phyloP scores from a whole-genome alignment of 2,113 vertebrate genomes.

The Charadrius vociferus region DNA sequence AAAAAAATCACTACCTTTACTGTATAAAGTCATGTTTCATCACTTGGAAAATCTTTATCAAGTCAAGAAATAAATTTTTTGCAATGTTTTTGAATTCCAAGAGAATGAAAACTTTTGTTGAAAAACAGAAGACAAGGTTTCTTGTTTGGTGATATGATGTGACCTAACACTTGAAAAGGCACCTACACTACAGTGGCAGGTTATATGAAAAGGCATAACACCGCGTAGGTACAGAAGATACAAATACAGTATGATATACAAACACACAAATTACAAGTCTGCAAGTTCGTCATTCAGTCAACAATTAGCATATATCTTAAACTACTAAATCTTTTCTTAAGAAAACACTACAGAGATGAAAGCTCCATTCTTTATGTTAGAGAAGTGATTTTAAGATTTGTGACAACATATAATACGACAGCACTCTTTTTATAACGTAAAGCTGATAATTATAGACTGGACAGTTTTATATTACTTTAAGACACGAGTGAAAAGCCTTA shows the following conservation, averaged over 20 bases:
- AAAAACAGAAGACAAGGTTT: background rate
- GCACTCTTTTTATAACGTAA: background rate
- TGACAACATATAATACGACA: background rate
- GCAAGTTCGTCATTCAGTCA: background rate
- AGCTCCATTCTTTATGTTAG: background rate
- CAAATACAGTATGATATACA: background rate
- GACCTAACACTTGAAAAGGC: background rate
- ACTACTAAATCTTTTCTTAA: background rate
- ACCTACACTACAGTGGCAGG: background rate
- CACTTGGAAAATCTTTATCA: background rate
- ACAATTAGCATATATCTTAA: background rate
- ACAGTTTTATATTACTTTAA: background rate
- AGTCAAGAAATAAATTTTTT: background rate
- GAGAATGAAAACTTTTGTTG: background rate
- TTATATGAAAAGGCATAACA: background rate
- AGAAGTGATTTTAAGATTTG: background rate
- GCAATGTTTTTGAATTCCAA: background rate
- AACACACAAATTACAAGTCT: background rate
- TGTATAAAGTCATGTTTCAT: fast-evolving
- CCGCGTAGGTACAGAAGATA: background rate
- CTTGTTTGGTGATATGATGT: background rate
- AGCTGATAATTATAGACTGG: background rate
- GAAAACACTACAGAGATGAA: background rate
- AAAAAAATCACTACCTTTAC: background rate
- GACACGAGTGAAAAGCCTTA: background rate